These are phyloP conservation scores for Ypsolopha sequella DNA, from an alignment of 2,888 invertebrate genomes.

Conservation along the genomic window DNA sequence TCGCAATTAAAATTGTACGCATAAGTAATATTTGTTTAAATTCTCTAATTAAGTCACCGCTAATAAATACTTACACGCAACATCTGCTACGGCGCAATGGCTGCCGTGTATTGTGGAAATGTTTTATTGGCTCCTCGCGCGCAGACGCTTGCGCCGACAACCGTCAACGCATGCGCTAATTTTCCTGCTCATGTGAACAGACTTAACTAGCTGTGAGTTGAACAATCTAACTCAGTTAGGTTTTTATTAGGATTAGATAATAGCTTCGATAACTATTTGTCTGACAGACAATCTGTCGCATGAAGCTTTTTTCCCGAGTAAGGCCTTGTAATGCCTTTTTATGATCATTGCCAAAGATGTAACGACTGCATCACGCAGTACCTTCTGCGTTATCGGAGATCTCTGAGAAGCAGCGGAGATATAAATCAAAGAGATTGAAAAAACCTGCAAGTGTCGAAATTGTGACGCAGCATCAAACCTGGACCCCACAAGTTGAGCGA, in stretches of 20 bases:
- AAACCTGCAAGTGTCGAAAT: constrained; percentile 67
- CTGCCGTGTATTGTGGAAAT: constrained; percentile 37
- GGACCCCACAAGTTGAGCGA: constrained; percentile 64
- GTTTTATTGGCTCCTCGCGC: constrained; percentile 44
- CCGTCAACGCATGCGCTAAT: constrained; percentile 19
- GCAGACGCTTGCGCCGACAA: constrained; percentile 26
- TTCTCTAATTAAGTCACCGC: constrained; percentile 58
- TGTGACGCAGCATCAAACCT: constrained; percentile 39
- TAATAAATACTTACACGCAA: constrained; percentile 61
- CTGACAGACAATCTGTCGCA: no score
- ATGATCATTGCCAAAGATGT: background rate
- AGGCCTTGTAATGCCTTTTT: background rate
- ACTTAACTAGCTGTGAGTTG: constrained; percentile 18
- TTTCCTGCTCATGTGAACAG: constrained; percentile 42
- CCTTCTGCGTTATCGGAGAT: constrained; percentile 33
- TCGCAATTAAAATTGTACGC: constrained; percentile 58
- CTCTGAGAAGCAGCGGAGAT: constrained; percentile 36
- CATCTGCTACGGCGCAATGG: constrained; percentile 55
- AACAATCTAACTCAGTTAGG: background rate
- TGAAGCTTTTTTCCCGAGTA: no score
- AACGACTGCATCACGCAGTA: background rate
- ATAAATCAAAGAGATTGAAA: constrained; percentile 62
- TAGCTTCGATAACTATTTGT: background rate
- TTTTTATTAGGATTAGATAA: background rate
- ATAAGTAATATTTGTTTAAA: constrained; percentile 64